These are phyloP conservation scores for Ceratina calcarata DNA, from an alignment of 1,140 invertebrate species.

Conservation along the genomic window DNA sequence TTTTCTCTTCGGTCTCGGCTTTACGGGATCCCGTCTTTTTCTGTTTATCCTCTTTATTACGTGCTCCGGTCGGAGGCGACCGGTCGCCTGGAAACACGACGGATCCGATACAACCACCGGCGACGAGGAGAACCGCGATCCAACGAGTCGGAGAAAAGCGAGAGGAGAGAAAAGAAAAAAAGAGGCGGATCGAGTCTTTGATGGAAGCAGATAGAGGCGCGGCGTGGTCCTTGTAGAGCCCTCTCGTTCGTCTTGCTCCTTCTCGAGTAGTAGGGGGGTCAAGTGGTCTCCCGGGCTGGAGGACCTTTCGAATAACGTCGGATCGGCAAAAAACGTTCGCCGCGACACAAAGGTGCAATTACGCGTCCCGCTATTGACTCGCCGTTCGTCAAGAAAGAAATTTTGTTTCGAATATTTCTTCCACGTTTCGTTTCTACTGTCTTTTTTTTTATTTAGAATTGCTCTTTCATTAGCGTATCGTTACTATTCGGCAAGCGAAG, in stretches of 20 bases:
- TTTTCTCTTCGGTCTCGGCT: conserved; percentile 53
- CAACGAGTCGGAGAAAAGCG: conserved; percentile 20
- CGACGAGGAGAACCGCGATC: neutral
- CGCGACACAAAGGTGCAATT: conserved; percentile 55
- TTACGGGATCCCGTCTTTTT: conserved; percentile 58
- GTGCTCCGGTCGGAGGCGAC: conserved; percentile 31
- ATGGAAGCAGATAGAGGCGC: conserved; percentile 61
- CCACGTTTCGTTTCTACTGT: neutral
- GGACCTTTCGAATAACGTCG: conserved; percentile 64
- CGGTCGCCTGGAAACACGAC: conserved; percentile 61
- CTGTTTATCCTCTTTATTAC: conserved; percentile 71
- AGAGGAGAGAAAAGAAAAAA: neutral
- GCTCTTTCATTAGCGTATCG: conserved; percentile 19
- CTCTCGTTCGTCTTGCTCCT: conserved; percentile 52
- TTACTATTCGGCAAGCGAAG: neutral
- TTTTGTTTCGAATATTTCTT: neutral
- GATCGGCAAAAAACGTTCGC: conserved; percentile 56
- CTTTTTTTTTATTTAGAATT: neutral
- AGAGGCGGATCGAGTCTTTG: conserved; percentile 60
- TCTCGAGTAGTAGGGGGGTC: conserved; percentile 33
- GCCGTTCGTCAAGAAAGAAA: conserved; percentile 22
- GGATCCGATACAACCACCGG: conserved; percentile 53
- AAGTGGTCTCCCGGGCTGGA: conserved; percentile 52
- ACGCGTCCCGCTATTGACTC: conserved; percentile 16
- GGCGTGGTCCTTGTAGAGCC: conserved; percentile 44